Percentiles rank a stretch among this genome's conserved stretches.
Evolutionary conservation across 2,888 invertebrate genomes (phyloP).

Genomic region (Agrilus biguttatus): DNA sequence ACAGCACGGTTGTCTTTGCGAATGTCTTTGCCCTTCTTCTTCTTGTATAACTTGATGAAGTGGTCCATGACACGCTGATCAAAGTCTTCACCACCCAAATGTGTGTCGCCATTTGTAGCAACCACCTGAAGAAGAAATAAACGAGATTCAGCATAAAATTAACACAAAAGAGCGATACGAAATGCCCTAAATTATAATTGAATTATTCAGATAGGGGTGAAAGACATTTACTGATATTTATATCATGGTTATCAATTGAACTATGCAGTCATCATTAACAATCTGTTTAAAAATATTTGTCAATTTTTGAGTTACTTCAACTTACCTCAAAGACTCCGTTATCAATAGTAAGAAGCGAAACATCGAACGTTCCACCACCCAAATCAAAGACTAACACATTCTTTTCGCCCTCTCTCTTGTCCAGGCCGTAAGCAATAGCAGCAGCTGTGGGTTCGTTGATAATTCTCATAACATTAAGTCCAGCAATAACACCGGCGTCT

Average conservation of each 20-base stretch:
- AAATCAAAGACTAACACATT: constrained; percentile 97
- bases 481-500: constrained; percentile 93
- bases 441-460: constrained; percentile 98
- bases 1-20: constrained; percentile 89
- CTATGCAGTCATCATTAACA: constrained; percentile 6
- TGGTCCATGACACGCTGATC: constrained; percentile 98
- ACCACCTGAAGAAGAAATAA: constrained; percentile 33
- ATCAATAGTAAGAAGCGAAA: constrained; percentile 93
- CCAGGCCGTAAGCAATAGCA: constrained; percentile 92
- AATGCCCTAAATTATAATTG: not conserved
- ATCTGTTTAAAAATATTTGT: not conserved
- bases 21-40: constrained; percentile 96
- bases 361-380: constrained; percentile 99
- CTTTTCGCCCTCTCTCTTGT: constrained; percentile 95
- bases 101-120: constrained; percentile 90
- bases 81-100: constrained; percentile 98
- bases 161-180: not conserved
- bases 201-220: constrained; percentile 5
- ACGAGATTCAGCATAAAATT: not conserved
- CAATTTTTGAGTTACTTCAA: constrained; percentile 11
- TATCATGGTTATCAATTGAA: constrained; percentile 7
- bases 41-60: constrained; percentile 96
- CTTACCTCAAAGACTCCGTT: constrained; percentile 88
- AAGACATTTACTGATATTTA: constrained; percentile 3
- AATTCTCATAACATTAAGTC: constrained; percentile 84